A percentile compares a stretch with the other conserved stretches of the same genome.
phyloP scores from a whole-genome alignment of 2,888 invertebrate species.

The Scaptodrosophila latifasciaeformis region DNA sequence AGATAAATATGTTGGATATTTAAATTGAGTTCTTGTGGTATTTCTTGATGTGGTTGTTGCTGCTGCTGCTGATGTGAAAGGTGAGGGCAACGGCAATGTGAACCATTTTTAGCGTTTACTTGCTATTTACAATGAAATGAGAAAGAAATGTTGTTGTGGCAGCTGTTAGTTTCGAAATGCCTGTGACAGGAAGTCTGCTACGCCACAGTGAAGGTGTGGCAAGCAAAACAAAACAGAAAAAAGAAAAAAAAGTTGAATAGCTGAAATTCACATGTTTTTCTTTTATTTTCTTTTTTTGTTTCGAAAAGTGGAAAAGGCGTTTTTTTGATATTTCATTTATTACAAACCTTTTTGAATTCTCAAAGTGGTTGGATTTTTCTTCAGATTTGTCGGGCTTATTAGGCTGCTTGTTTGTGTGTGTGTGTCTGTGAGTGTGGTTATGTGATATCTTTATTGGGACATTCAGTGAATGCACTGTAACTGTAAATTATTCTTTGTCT shows the following conservation, averaged over 20 bases:
- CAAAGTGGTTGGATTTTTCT: background rate
- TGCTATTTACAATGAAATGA: constrained; percentile 47
- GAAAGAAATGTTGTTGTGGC: constrained; percentile 40
- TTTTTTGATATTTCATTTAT: no score
- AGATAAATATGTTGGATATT: constrained; percentile 23
- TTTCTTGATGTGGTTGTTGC: constrained; percentile 14
- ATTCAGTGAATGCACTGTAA: no score
- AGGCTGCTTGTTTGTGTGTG: background rate
- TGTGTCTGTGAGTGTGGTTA: background rate
- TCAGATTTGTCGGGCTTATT: no score
- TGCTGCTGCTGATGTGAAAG: constrained; percentile 32
- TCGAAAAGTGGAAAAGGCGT: no score
- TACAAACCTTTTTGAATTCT: background rate
- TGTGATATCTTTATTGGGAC: background rate
- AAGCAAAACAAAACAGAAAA: no score
- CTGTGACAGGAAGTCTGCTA: constrained; percentile 16
- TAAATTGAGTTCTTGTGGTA: constrained; percentile 24
- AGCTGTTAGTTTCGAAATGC: constrained; percentile 50
- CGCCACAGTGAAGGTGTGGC: background rate
- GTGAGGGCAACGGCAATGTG: constrained; percentile 10
- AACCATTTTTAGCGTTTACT: constrained; percentile 30
- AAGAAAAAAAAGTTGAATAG: background rate
- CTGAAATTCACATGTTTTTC: no score
- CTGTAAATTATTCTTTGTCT: constrained; percentile 35
- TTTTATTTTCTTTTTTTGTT: no score